Percentiles rank a stretch among this genome's conserved stretches.
phyloP scores from a whole-genome alignment of 2,113 vertebrate genomes.

The Rallus limicola region DNA sequence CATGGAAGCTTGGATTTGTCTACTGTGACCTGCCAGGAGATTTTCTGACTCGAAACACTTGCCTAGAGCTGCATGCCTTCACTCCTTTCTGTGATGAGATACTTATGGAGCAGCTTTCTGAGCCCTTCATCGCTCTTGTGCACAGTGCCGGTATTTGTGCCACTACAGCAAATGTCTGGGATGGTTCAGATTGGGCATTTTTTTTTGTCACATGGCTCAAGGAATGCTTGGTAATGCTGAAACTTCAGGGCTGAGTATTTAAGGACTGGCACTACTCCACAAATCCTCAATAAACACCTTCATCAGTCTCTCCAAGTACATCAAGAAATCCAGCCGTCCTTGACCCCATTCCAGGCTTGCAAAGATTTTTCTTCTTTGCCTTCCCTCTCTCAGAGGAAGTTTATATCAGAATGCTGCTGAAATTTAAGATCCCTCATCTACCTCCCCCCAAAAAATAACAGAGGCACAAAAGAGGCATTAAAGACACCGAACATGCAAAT shows the following conservation, averaged over 20 bases:
- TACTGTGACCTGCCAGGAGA: background rate
- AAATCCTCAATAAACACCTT: conserved; percentile 38
- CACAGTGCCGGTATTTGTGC: background rate
- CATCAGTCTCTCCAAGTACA: background rate
- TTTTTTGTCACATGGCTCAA: background rate
- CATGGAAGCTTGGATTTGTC: background rate
- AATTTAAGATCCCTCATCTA: conserved; percentile 46
- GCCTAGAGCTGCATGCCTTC: background rate
- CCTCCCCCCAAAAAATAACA: background rate
- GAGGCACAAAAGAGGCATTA: conserved; percentile 60
- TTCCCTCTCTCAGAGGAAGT: background rate
- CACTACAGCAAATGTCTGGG: background rate
- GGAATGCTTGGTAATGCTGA: background rate
- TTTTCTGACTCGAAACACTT: background rate
- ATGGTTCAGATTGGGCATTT: background rate
- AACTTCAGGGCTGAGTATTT: background rate
- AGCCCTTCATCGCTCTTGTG: background rate
- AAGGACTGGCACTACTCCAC: background rate
- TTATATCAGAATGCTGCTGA: conserved; percentile 56
- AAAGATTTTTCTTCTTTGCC: conserved; percentile 28
- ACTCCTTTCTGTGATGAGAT: background rate
- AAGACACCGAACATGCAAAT: conserved; percentile 50
- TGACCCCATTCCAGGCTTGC: background rate
- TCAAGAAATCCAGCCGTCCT: background rate
- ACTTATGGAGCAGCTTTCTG: background rate